Evolutionary conservation across 2,888 invertebrate genomes (phyloP).

Genomic region (Anarsia innoxiella): DNA sequence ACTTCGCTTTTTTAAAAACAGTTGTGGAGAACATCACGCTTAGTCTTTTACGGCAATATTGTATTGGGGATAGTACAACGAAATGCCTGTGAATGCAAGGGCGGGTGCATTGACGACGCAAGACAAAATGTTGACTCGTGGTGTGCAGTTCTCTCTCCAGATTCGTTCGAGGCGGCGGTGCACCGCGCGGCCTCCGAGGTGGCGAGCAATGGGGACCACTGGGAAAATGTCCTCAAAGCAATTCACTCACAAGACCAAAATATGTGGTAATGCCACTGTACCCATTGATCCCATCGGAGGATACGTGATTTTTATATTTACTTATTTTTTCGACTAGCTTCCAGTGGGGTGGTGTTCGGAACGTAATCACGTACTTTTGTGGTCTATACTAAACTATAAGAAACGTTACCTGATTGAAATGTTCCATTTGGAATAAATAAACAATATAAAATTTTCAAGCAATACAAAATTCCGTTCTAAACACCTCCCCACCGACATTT

Average conservation of each 20-base stretch:
- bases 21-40: too few relatives aligned
- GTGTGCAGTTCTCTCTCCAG: constrained; percentile 75
- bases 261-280: constrained; percentile 73
- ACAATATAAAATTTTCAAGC: too few relatives aligned
- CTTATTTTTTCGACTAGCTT: constrained; percentile 24
- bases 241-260: constrained; percentile 70
- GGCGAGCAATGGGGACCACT: constrained; percentile 78
- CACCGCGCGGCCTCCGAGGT: constrained; percentile 76
- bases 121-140: constrained; percentile 65
- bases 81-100: constrained; percentile 10
- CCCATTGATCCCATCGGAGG: constrained; percentile 45
- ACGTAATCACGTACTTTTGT: constrained; percentile 4
- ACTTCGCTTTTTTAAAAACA: too few relatives aligned
- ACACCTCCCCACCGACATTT: constrained; percentile 27
- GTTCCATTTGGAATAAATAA: too few relatives aligned
- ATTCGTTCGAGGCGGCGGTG: constrained; percentile 58
- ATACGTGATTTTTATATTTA: constrained; percentile 61
- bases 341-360: constrained; percentile 23
- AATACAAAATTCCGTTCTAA: too few relatives aligned
- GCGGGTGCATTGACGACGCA: constrained; percentile 20
- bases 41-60: too few relatives aligned
- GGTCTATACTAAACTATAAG: too few relatives aligned
- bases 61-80: neutral
- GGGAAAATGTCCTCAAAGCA: constrained; percentile 79
- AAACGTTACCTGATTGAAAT: neutral